Evolutionary conservation across 2,888 invertebrate species (phyloP).

Genomic region (Coronaproctus castanopsis): DNA sequence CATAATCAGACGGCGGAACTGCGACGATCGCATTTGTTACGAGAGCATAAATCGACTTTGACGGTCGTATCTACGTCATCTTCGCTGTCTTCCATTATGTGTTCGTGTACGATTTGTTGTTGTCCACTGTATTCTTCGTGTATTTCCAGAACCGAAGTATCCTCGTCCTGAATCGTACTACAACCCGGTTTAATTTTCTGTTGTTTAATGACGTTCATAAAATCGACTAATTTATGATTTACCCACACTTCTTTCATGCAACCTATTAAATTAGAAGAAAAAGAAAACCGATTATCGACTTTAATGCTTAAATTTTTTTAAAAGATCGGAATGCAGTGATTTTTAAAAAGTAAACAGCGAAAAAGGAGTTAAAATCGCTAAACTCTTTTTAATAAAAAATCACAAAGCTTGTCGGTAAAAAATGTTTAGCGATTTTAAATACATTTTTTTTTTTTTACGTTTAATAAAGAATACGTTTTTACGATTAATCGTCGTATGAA

Average conservation of each 20-base stretch:
- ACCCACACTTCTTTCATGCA: constrained; percentile 88
- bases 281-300: too few relatives aligned
- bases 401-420: too few relatives aligned
- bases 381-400: too few relatives aligned
- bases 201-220: constrained; percentile 67
- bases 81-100: constrained; percentile 24
- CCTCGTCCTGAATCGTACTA: constrained; percentile 40
- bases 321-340: too few relatives aligned
- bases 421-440: too few relatives aligned
- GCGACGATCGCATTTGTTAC: constrained; percentile 64
- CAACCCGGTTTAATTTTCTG: constrained; percentile 79
- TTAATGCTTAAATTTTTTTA: too few relatives aligned
- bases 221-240: constrained; percentile 85
- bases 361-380: too few relatives aligned
- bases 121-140: constrained; percentile 12
- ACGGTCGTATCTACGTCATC: constrained; percentile 28
- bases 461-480: too few relatives aligned
- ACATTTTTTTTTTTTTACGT: too few relatives aligned
- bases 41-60: constrained; percentile 50
- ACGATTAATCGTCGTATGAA: too few relatives aligned
- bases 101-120: constrained; percentile 12
- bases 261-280: too few relatives aligned
- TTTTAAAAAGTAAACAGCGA: too few relatives aligned
- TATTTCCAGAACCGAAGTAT: constrained; percentile 22
- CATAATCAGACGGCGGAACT: constrained; percentile 50